Evolutionary conservation across 2,888 invertebrate species (phyloP).

Genomic region (Tetragonisca angustula): DNA sequence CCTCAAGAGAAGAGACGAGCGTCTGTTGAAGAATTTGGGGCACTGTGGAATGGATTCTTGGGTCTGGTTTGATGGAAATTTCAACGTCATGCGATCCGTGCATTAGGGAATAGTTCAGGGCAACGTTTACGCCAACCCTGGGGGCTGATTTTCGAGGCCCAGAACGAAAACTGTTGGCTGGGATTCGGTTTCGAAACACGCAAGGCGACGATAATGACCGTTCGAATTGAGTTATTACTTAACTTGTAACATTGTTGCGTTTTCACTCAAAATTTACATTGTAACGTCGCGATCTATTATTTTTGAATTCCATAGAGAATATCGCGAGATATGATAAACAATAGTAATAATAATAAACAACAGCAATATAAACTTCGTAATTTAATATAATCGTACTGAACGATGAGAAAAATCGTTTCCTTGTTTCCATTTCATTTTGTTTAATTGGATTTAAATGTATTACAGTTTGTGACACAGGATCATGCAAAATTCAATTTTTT

Average conservation of each 20-base stretch:
- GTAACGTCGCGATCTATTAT: not conserved
- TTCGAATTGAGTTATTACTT: constrained; percentile 52
- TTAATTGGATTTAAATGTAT: too few relatives aligned
- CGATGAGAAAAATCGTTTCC: too few relatives aligned
- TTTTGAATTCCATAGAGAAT: not conserved
- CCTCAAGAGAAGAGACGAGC: not conserved
- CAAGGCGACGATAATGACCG: constrained; percentile 50
- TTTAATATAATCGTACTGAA: too few relatives aligned
- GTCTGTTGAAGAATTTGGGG: not conserved
- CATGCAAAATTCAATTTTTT: too few relatives aligned
- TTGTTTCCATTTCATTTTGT: too few relatives aligned
- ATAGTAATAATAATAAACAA: too few relatives aligned
- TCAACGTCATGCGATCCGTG: constrained; percentile 69
- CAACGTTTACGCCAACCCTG: constrained; percentile 52
- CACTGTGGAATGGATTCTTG: not conserved
- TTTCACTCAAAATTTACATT: too few relatives aligned
- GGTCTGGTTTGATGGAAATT: constrained; percentile 43
- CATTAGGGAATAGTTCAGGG: constrained; percentile 64
- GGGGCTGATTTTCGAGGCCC: constrained; percentile 53
- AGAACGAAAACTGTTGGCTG: constrained; percentile 31
- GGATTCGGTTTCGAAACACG: constrained; percentile 40
- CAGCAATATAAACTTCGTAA: too few relatives aligned
- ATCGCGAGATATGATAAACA: too few relatives aligned
- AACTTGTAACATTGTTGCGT: not conserved
- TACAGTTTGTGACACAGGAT: too few relatives aligned